Conservation (phyloP, 2,113 vertebrate genomes). For the Electrona antarctica region DNA sequence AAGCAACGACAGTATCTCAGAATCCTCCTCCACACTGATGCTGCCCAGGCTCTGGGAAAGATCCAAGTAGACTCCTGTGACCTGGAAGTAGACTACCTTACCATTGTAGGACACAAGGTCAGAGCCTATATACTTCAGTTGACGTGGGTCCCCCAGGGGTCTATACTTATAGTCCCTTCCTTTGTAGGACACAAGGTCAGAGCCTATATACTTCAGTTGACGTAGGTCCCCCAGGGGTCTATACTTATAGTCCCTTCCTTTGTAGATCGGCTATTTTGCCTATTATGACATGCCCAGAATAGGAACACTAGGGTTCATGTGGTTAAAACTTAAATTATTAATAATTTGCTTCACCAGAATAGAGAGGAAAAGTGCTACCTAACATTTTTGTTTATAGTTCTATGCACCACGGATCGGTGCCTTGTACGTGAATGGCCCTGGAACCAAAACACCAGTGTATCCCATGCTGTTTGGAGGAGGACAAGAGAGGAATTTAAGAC, state of each 20-base stretch:
- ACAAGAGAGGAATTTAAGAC: slow-evolving; percentile 91
- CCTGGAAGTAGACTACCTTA: slow-evolving; percentile 92
- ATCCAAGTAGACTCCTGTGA: slow-evolving; percentile 83
- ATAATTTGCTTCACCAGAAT: neutral
- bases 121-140: no score
- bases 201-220: no score
- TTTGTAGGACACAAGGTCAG: slow-evolving; percentile 69
- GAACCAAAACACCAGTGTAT: slow-evolving; percentile 78
- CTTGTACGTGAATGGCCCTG: slow-evolving; percentile 80
- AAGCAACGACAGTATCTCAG: slow-evolving; percentile 53
- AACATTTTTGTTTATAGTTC: slow-evolving; percentile 79
- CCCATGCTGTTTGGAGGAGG: slow-evolving; percentile 94
- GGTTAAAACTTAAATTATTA: no score
- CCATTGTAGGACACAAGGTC: slow-evolving; percentile 86
- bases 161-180: no score
- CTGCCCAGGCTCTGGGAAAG: slow-evolving; percentile 94
- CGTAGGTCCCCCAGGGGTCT: no score
- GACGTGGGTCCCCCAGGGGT: no score
- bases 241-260: no score
- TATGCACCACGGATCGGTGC: slow-evolving; percentile 90
- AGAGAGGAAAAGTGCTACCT: neutral
- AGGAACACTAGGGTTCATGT: no score
- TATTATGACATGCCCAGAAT: no score
- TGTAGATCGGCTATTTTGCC: no score
- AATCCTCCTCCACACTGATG: slow-evolving; percentile 90